These are phyloP conservation scores for Pelusios castaneus DNA, from an alignment of 2,113 vertebrate species.

Conservation along the genomic window DNA sequence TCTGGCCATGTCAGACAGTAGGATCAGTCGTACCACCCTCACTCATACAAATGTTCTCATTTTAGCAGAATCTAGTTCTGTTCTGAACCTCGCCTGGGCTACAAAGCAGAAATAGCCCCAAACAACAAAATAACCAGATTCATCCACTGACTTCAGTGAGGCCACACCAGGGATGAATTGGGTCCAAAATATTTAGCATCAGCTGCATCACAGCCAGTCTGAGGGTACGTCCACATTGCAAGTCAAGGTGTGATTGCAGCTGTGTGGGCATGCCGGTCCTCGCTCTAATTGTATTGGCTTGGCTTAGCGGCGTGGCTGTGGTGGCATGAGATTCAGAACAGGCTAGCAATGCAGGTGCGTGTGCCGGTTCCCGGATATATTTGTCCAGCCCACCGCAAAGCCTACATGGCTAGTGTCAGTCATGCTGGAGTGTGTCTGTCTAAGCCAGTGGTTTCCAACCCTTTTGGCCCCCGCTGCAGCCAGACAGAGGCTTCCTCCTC, in stretches of 20 bases:
- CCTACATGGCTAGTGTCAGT: neutral
- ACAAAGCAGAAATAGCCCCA: neutral
- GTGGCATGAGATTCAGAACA: neutral
- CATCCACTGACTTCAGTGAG: neutral
- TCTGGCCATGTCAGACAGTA: neutral
- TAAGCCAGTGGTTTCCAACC: too few relatives aligned
- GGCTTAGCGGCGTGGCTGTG: neutral
- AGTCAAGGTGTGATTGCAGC: neutral
- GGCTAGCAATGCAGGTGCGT: neutral
- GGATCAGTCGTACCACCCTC: neutral
- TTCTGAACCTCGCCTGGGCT: too few relatives aligned
- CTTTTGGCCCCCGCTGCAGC: too few relatives aligned
- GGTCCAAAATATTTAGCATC: neutral
- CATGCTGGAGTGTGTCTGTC: neutral
- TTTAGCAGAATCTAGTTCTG: too few relatives aligned
- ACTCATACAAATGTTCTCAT: neutral
- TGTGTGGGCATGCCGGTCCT: neutral
- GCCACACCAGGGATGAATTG: neutral
- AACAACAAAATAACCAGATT: neutral
- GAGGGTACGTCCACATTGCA: neutral
- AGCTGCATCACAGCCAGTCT: neutral
- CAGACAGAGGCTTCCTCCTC: too few relatives aligned
- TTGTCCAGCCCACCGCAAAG: neutral
- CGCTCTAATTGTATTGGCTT: neutral
- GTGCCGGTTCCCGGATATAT: neutral